Percentiles rank a stretch among this genome's conserved stretches.
Conservation (phyloP, 1,140 invertebrate genomes). For the Harpegnathos saltator region DNA sequence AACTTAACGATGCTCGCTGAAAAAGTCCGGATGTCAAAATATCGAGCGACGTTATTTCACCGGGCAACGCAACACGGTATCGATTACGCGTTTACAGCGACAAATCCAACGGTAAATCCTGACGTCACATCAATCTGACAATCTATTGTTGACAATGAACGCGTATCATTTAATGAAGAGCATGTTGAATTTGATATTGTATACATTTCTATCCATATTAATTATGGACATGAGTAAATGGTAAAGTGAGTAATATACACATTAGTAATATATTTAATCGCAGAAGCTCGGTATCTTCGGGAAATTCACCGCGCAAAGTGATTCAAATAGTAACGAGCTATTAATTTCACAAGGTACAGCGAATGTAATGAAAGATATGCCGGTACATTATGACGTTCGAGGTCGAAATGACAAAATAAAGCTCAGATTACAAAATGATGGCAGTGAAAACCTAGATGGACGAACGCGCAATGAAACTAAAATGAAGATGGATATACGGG, state of each 20-base stretch:
- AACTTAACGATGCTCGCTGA: neutral
- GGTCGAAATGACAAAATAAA: conserved; percentile 18
- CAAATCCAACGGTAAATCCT: conserved; percentile 26
- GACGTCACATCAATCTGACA: conserved; percentile 21
- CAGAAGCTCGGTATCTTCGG: neutral
- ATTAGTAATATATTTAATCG: conserved; percentile 15
- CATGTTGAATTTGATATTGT: conserved; percentile 18
- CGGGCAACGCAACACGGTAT: neutral
- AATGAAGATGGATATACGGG: conserved; percentile 59
- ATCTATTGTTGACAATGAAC: conserved; percentile 19
- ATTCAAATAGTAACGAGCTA: neutral
- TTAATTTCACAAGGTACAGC: neutral
- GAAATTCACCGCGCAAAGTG: neutral
- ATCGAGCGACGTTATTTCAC: neutral
- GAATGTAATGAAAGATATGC: neutral
- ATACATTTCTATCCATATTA: conserved; percentile 40
- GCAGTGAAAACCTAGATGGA: conserved; percentile 35
- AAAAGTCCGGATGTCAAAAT: neutral
- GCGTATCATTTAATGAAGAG: conserved; percentile 43
- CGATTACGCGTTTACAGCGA: too few relatives aligned
- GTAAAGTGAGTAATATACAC: neutral
- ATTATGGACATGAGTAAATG: conserved; percentile 37
- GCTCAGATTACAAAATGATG: conserved; percentile 41
- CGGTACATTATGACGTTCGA: neutral
- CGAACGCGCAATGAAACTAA: conserved; percentile 38